Conservation (phyloP, 1,140 invertebrate species). For the Sycophila sp. region DNA sequence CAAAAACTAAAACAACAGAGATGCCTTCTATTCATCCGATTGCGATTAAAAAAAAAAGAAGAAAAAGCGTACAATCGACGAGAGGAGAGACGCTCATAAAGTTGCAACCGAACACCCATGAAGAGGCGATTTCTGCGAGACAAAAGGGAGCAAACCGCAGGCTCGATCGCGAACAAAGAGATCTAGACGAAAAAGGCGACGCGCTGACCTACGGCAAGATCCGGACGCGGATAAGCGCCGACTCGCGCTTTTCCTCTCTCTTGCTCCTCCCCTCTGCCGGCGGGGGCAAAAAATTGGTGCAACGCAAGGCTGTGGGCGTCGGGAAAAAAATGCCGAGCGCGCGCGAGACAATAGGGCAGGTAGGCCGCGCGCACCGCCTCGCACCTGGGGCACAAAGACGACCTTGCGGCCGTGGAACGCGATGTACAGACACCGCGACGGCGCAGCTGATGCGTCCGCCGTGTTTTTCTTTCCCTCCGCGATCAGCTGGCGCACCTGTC, state of each 20-base stretch:
- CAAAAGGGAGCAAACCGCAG: not conserved
- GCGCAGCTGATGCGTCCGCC: slow-evolving; percentile 30
- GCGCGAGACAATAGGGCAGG: not conserved
- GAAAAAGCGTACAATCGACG: not conserved
- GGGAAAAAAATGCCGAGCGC: not conserved
- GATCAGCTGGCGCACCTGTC: slow-evolving; percentile 36
- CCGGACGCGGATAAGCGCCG: not conserved
- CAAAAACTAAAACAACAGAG: too few relatives aligned
- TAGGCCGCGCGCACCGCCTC: not conserved
- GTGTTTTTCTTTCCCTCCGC: not conserved
- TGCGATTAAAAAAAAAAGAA: too few relatives aligned
- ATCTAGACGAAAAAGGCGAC: not conserved
- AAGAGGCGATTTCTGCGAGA: not conserved
- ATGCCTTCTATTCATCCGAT: too few relatives aligned
- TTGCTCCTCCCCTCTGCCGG: not conserved
- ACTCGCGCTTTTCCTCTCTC: not conserved
- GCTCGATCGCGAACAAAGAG: not conserved
- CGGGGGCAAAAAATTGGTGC: not conserved
- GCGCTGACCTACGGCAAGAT: not conserved
- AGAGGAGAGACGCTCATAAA: too few relatives aligned
- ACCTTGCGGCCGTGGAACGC: slow-evolving; percentile 16
- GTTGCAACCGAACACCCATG: slow-evolving; percentile 4
- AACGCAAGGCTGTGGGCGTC: too few relatives aligned
- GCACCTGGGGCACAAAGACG: slow-evolving; percentile 19
- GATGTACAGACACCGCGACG: too few relatives aligned